phyloP scores from a whole-genome alignment of 53 echinoderm and acorn worm species.

The Arbacia lixula region DNA sequence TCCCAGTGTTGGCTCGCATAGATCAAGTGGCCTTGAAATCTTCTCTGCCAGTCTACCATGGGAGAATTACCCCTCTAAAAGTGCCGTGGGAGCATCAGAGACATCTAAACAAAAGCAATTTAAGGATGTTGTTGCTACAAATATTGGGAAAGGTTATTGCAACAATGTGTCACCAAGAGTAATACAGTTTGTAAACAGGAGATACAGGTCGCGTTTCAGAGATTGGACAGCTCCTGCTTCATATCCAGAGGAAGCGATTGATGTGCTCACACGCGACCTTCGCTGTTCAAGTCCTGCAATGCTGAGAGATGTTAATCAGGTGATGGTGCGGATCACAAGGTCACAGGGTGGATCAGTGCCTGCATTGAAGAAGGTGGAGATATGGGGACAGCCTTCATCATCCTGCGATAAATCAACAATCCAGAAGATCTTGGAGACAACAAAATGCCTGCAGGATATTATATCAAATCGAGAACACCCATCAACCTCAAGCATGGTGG shows the following conservation, averaged over 20 bases:
- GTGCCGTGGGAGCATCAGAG: neutral
- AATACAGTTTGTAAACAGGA: conserved; percentile 75
- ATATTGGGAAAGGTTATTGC: conserved; percentile 50
- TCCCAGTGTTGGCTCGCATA: conserved; percentile 80
- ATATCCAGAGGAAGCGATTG: conserved; percentile 7
- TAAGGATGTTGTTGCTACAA: conserved; percentile 59
- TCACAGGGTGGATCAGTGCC: conserved; percentile 73
- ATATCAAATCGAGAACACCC: neutral
- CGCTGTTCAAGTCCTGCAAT: conserved; percentile 44
- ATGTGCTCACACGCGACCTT: conserved; percentile 28
- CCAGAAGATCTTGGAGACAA: conserved; percentile 22
- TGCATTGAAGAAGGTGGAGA: conserved; percentile 75
- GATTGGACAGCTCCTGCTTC: neutral
- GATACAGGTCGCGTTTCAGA: conserved; percentile 58
- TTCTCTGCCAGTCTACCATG: conserved; percentile 56
- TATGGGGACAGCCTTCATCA: conserved; percentile 84
- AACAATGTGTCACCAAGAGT: neutral
- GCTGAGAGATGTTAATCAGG: conserved; percentile 70
- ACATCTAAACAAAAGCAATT: neutral
- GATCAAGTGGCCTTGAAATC: conserved; percentile 80
- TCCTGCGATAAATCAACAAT: conserved; percentile 23
- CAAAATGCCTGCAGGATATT: neutral
- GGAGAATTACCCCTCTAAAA: neutral
- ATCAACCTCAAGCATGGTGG: conserved; percentile 1
- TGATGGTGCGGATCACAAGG: conserved; percentile 75